Evolutionary conservation across 2,113 vertebrate species (phyloP), one percentile per base, ranked within the genome.

Genomic region (Carassius gibelio): DNA sequence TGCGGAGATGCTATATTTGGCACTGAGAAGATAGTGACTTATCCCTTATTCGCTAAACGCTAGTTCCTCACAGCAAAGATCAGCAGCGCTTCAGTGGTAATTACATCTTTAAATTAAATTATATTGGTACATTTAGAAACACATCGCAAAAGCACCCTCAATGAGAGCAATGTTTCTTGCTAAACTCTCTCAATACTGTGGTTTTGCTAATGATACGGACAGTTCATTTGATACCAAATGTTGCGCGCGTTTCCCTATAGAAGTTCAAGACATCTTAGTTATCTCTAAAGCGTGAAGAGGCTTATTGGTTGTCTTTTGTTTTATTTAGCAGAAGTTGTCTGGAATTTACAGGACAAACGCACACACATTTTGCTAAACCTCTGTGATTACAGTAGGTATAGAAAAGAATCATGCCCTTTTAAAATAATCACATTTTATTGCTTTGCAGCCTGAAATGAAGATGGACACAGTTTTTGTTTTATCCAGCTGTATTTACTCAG

Each of bases 221-320:
- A 82, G 64, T 71, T 71, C 17, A 82, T 82, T 82, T 82, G 80
- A 38, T 82, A 23, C 64, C 64, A 69, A 82, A 82, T 83, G 61
- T 61, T 69, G 34, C 74, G 59, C 55, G 30, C 75, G 19, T 59
- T 14, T 79, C 80, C 45, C 62, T 36, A 10, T 55, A 52, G 80
- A 34, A 36, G 45, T 34, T 11, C 15, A 1, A 11, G 45, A 68
- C 42, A 68, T 69, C 64, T 78, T 85, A 26, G 84, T 85, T 85
- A 71, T 78, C 75, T 59, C 50, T 36, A 38, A 38, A 48, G 57
- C 10, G 26, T 68, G n/a, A 52, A 57, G 21, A 69, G 52, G 64
- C 34, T 69, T 59, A 78, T 85, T 85, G 72, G 62, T 45, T 59
- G 61, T 34, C 57, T 77, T 55, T 72, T 78, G 62, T 78, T 57